Base-by-base conservation (phyloP, 1,140 invertebrate genomes). In the Neocloeon triangulifer region DNA sequence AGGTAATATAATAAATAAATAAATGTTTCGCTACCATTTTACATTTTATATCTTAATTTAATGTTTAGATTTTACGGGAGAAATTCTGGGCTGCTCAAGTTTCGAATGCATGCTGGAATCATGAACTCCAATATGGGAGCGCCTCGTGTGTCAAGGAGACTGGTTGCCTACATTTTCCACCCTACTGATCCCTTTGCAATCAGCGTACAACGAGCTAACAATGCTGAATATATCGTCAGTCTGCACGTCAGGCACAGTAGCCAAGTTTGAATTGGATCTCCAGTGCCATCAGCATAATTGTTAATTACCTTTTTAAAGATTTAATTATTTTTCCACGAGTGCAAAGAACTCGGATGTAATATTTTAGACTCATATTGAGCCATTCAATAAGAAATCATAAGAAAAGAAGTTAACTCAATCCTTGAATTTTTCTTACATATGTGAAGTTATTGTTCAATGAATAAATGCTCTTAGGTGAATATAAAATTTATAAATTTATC, bases 161-260 rank as follows among this genome's bases (percentile, higher is more conserved):
- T 95, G 2, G 88, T 94, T n/a, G 86, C 89, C 6, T 95, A 94
- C 51, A 92, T 82, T n/a, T 95, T 92, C 53, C 91, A 96, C 58
- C 91, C 89, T 0, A 81, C 72, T 20, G 86, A 95, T 56, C 91
- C 91, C 6, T 91, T 96, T 54, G 79, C 84, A 6, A 86, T 96
- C 33, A 94, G 85, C 44, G 85, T 95, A 13, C 89, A 95, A 52
- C 58, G 88, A 43, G 86, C 82, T 9, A 86, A 91, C 57, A 86
- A 91, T 57, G 66, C 82, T n/a, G 84, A 92, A 50, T 95, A 95
- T 52, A 76, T 88, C 39, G 84, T 94, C 22, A 92, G 92, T 61
- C 88, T 95, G 56, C 91, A 96, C 47, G 64, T 95, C 34, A 64
- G 69, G 42, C 59, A 66, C n/a, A n/a, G n/a, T n/a, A n/a, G n/a